Evolutionary conservation across 1,140 invertebrate genomes (phyloP), one percentile per base, ranked within the genome.

Genomic region (Pseudomyrmex cubaensis): DNA sequence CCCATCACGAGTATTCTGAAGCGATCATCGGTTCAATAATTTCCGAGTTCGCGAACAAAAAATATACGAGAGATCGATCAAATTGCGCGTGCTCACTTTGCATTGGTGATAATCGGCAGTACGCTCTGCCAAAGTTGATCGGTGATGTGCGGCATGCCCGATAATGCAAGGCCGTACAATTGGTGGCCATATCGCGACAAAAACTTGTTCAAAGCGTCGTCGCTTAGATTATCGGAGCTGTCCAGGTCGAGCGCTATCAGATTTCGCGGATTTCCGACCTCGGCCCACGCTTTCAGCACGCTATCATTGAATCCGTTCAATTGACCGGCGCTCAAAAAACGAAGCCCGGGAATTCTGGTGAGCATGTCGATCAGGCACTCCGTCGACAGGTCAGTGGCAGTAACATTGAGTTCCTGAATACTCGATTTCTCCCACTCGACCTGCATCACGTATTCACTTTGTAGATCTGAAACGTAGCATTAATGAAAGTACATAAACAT

Each of bases 361-460:
- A 99, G 94, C 95, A 99, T 97, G 92, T 99, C 98, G 84, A 98
- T 97, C 9, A 99, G 95, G 89, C 98, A 99, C 91, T 99, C 98
- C 0, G 98, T 97, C 1, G 97, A 98, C 50, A 99, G 94, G 94
- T 99, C 99, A 0, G 99, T 99, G 0, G 98, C 99, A 0, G 98
- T 99, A 46, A 99, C 97, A 91, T 99, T 99, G 80, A 99, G 92
- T 94, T 99, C 99, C 93, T 98, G 97, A 57, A 99, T 94, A 0
- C 96, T 96, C 0, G 98, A 98, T 91, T 99, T 99, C 92, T 99
- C 99, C 99, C 99, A 99, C 90, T 99, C 98, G 0, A 99, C 98
- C 93, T 97, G 97, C 96, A 97, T 97, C 35, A 99, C 97, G 92
- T 98, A 96, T 82, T 99, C 98, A 90, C 98, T 98, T 91, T 97